A percentile compares a stretch with the other conserved stretches of the same genome.
These are phyloP conservation scores for Frieseomelitta varia DNA, from an alignment of 1,140 invertebrate genomes.

Conservation along the genomic window DNA sequence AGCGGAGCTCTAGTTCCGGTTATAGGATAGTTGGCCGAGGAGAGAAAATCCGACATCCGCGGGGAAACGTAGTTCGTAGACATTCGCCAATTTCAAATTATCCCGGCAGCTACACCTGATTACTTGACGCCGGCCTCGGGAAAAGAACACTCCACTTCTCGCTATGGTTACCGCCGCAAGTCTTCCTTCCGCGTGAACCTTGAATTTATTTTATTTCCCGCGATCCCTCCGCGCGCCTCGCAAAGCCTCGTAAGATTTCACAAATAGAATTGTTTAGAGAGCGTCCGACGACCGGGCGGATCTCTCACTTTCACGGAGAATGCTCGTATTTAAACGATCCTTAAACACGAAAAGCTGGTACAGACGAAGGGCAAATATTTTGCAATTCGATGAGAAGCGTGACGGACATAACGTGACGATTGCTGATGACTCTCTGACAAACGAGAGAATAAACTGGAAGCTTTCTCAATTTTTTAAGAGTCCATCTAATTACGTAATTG, in stretches of 20 bases:
- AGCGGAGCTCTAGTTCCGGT: conserved; percentile 29
- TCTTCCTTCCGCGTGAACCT: neutral
- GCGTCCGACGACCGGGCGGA: neutral
- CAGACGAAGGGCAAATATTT: neutral
- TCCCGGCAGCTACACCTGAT: conserved; percentile 29
- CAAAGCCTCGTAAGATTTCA: neutral
- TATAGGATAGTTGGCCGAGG: conserved; percentile 21
- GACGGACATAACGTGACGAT: too few species aligned
- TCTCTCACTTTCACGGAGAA: neutral
- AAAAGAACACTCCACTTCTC: neutral
- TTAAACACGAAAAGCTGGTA: neutral
- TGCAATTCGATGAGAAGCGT: neutral
- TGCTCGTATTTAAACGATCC: neutral
- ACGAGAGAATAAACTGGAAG: too few species aligned
- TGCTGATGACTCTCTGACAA: too few species aligned
- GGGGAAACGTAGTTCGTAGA: conserved; percentile 36
- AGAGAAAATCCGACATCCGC: conserved; percentile 35
- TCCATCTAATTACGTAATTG: too few species aligned
- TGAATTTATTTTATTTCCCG: neutral
- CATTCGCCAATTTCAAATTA: conserved; percentile 42
- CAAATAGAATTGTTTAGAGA: neutral
- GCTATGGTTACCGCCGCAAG: too few species aligned
- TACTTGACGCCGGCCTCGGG: conserved; percentile 21
- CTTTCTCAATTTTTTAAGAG: too few species aligned
- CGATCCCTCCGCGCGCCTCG: neutral